phyloP scores from a whole-genome alignment of 2,113 vertebrate species.

The Saiga tatarica region DNA sequence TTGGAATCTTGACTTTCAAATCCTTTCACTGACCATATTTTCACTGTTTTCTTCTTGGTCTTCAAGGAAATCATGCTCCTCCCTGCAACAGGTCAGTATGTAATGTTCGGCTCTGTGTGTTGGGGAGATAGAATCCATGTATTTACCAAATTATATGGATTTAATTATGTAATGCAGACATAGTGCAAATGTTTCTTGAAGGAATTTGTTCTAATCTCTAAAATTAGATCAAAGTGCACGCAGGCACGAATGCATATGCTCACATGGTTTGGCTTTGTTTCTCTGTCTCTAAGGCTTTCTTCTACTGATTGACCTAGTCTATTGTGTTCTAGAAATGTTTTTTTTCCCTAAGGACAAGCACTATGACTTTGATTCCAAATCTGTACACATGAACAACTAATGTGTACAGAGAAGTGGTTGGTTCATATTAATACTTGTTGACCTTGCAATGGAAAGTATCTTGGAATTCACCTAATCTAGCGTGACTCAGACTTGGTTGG shows the following conservation, averaged over 20 bases:
- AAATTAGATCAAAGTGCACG: background rate
- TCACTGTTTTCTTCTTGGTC: background rate
- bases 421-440: background rate
- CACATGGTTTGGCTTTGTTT: background rate
- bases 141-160: background rate
- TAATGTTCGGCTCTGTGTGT: background rate
- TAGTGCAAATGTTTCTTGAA: conserved; percentile 9
- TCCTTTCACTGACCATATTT: background rate
- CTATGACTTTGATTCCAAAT: background rate
- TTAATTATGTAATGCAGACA: conserved; percentile 10
- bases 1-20: background rate
- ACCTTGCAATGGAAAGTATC: background rate
- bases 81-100: background rate
- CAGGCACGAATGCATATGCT: background rate
- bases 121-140: background rate
- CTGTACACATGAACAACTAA: background rate
- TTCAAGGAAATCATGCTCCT: background rate
- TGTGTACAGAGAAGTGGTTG: background rate
- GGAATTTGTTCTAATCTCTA: conserved; percentile 2
- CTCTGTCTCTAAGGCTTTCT: background rate
- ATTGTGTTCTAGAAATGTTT: background rate
- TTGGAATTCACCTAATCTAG: background rate
- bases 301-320: background rate
- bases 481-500: background rate
- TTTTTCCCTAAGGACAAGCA: background rate